phyloP scores from a whole-genome alignment of 2,888 invertebrate genomes.

The Aleiodes testaceus region DNA sequence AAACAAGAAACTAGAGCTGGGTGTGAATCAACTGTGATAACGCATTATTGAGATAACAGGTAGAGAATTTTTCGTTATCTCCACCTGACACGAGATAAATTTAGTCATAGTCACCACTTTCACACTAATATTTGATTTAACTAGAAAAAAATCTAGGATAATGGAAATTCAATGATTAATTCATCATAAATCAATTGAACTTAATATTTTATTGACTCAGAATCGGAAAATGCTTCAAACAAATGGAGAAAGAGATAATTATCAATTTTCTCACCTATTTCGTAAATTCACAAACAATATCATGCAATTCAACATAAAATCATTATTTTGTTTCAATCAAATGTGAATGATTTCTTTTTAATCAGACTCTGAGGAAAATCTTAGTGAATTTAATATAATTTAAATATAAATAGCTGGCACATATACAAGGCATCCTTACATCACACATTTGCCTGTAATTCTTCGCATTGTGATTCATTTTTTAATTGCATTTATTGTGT shows the following conservation, averaged over 20 bases:
- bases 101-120: neutral
- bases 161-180: neutral
- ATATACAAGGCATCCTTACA: slow-evolving; percentile 68
- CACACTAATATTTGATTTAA: too few relatives aligned
- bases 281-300: neutral
- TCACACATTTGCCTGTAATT: slow-evolving; percentile 56
- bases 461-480: slow-evolving; percentile 28
- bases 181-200: neutral
- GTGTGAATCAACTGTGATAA: slow-evolving; percentile 67
- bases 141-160: too few relatives aligned
- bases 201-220: neutral
- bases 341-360: neutral
- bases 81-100: slow-evolving; percentile 56
- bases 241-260: neutral
- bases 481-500: neutral
- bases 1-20: slow-evolving; percentile 6
- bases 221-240: neutral
- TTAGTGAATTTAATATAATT: slow-evolving; percentile 53
- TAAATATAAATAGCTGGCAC: slow-evolving; percentile 69
- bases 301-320: neutral
- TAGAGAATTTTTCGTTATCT: slow-evolving; percentile 58
- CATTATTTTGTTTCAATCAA: neutral
- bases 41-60: slow-evolving; percentile 57
- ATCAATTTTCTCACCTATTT: too few relatives aligned
- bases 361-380: slow-evolving; percentile 26